These are phyloP conservation scores for Emydoidea blandingii DNA, from an alignment of 2,797 vertebrate genomes.

Conservation along the genomic window DNA sequence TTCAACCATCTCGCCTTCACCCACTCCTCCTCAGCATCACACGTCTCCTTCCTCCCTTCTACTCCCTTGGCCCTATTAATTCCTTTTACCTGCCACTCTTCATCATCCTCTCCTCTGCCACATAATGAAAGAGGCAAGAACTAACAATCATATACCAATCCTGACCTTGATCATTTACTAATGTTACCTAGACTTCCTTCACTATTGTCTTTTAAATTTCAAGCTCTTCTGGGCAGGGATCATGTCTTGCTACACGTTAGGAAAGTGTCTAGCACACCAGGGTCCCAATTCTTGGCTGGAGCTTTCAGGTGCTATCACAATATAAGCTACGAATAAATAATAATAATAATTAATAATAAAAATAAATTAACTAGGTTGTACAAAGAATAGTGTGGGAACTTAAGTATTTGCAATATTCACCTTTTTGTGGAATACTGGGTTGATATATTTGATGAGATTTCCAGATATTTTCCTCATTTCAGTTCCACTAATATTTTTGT, in stretches of 20 bases:
- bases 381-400: not conserved
- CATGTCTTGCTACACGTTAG: not conserved
- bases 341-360: not conserved
- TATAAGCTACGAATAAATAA: not conserved
- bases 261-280: not conserved
- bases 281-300: not conserved
- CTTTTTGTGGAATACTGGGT: not conserved
- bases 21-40: accelerated
- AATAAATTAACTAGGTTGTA: not conserved
- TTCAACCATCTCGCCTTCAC: not conserved
- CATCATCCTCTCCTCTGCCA: accelerated
- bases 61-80: not conserved
- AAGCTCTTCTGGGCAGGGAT: not conserved
- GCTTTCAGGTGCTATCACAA: not conserved
- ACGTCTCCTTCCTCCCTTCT: not conserved
- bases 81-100: not conserved
- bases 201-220: not conserved
- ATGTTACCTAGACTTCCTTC: not conserved
- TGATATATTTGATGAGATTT: conserved; percentile 13
- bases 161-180: not conserved
- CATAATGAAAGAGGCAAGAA: not conserved
- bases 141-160: too few relatives aligned
- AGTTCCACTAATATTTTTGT: not conserved
- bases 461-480: not conserved
- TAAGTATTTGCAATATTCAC: conserved; percentile 6